Evolutionary conservation across 53 echinoderm and acorn worm genomes (phyloP).

Genomic region (Luidia sarsii): DNA sequence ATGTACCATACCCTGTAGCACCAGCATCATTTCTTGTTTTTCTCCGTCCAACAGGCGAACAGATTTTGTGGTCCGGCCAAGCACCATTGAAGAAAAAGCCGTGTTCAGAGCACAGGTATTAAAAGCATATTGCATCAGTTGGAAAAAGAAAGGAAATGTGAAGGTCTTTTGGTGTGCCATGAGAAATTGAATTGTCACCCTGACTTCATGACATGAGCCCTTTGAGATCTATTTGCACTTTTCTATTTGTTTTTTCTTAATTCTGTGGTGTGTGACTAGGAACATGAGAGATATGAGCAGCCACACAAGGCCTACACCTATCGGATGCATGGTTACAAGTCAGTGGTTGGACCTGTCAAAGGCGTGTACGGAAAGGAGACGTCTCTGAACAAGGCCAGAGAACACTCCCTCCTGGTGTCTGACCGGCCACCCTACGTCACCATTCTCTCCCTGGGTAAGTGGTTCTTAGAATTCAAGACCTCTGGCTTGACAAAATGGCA

Average conservation of each 20-base stretch:
- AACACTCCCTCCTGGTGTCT: slow-evolving; percentile 91
- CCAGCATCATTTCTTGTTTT: no score
- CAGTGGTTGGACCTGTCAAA: slow-evolving; percentile 92
- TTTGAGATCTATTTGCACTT: no score
- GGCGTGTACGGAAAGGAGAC: slow-evolving; percentile 86
- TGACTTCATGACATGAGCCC: no score
- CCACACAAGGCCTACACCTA: slow-evolving; percentile 93
- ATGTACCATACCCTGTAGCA: no score
- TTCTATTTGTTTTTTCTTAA: no score
- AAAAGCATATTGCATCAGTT: no score
- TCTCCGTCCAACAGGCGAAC: slow-evolving; percentile 50
- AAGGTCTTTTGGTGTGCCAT: no score
- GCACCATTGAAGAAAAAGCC: slow-evolving; percentile 62
- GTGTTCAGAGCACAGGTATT: slow-evolving; percentile 71
- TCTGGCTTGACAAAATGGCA: no score
- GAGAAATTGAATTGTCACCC: no score
- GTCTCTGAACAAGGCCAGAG: slow-evolving; percentile 83
- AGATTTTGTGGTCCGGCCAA: slow-evolving; percentile 68
- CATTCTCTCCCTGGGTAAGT: slow-evolving; percentile 90
- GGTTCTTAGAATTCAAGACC: no score
- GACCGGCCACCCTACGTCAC: slow-evolving; percentile 95
- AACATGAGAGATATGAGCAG: slow-evolving; percentile 75
- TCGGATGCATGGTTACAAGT: slow-evolving; percentile 70
- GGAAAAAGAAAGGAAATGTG: no score
- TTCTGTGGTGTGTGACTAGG: slow-evolving; percentile 47